Evolutionary conservation across 92 coral and sea anemone species (phyloP), one percentile per base, ranked within the genome.

Genomic region (Heliopora coerulea): DNA sequence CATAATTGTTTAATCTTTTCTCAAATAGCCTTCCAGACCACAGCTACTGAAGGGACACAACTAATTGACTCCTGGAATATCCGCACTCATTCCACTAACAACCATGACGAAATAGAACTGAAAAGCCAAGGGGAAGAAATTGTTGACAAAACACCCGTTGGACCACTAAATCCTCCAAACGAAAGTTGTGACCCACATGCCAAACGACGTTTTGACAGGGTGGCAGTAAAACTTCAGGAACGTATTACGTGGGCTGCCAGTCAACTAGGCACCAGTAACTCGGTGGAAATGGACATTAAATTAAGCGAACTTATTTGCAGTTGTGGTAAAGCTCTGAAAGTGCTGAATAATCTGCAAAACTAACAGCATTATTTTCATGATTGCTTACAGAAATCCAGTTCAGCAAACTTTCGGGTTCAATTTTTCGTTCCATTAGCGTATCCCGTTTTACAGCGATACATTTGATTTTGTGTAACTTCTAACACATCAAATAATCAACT

Each of bases 271-370:
- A 28, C 4, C 0, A 59, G 46, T 48, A 70, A 54, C 52, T 70
- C 77, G 17, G 63, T 70, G 27, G 77, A 70, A 54, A 70, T 52
- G 62, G 77, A 70, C 49, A 54, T 70, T 19, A 70, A 70, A 70
- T 41, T 70, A 49, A 49, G 77, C 35, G 63, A 70, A 70, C 64
- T 70, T 17, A 70, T 70, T 32, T 54, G 27, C 12, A 54, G 49
- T 54, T 70, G 77, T 54, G 77, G 63, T 29, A 52, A 70, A n/a
- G 77, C 77, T 33, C n/a, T 70, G 37, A 31, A 41, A 54, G 35
- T 63, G n/a, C 27, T 70, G 49, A 70, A 54, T 18, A 54, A 52
- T 5, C 54, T 70, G 28, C 62, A 70, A 32, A 46, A 46, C 7
- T 15, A 7, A 46, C 11, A 46, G 17, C n/a, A n/a, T n/a, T n/a